These are phyloP conservation scores for Drosophila prostipennis DNA, from an alignment of 2,888 invertebrate species.

Conservation along the genomic window DNA sequence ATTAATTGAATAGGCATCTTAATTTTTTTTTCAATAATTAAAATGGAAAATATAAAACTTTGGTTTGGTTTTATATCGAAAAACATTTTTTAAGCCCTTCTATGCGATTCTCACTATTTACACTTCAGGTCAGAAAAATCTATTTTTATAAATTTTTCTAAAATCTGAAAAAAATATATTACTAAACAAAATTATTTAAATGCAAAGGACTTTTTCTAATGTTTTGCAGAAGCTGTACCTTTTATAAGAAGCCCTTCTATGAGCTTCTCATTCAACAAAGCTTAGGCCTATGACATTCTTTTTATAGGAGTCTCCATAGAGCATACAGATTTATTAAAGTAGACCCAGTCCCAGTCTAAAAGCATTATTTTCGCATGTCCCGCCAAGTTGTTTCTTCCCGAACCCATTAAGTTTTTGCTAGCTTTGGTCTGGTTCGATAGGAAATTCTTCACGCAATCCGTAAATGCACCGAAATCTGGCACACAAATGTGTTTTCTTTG, in stretches of 20 bases:
- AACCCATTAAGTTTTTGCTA: conserved; percentile 11
- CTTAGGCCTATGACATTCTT: background rate
- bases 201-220: background rate
- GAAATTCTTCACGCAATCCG: conserved; percentile 24
- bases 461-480: conserved; percentile 20
- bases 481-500: conserved; percentile 26
- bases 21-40: too few species aligned
- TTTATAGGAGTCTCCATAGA: too few species aligned
- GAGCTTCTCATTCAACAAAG: background rate
- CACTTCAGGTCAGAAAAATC: too few species aligned
- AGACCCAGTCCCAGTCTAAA: background rate
- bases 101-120: too few species aligned
- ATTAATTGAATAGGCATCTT: too few species aligned
- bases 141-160: too few species aligned
- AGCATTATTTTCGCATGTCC: conserved; percentile 6
- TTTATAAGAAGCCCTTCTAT: background rate
- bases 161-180: conserved; percentile 11
- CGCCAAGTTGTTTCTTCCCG: background rate
- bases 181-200: background rate
- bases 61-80: too few species aligned
- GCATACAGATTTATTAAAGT: background rate
- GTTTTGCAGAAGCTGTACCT: background rate
- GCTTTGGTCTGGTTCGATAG: background rate
- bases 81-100: too few species aligned
- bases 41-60: too few species aligned